Evolutionary conservation across 1,140 invertebrate species (phyloP), one percentile per base, ranked within the genome.

Genomic region (Glossosoma conforme): DNA sequence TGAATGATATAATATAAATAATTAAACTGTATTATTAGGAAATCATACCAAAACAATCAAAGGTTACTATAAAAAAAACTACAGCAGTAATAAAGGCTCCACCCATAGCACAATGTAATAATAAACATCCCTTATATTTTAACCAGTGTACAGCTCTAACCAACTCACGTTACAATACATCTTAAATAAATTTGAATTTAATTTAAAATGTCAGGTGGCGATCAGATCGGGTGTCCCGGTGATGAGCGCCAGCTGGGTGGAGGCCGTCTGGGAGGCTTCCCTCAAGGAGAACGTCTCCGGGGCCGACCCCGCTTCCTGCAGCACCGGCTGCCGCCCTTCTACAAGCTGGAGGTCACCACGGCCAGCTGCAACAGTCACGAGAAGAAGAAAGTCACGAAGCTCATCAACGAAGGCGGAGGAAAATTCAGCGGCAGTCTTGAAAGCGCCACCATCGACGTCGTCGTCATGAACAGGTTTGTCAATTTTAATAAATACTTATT

Each of bases 181-280:
- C n/a, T n/a, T n/a, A n/a, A n/a, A n/a, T n/a, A n/a, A n/a, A n/a
- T n/a, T n/a, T n/a, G n/a, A n/a, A n/a, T n/a, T n/a, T n/a, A n/a
- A n/a, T n/a, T n/a, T n/a, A n/a, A n/a, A n/a, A n/a, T n/a, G n/a
- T 20, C 65, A 87, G 84, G 82, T 84, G 67, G 90, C 91, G 30
- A 77, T 79, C 10, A 78, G 82, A 58, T 76, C 76, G 47, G 78
- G 78, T 2, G 81, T 89, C 56, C 81, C 84, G 22, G 75, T 94
- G 5, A 87, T 93, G 81, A 75, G 77, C n/a, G 72, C 79, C 9
- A 74, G 81, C 10, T 96, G 92, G 91, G 75, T 95, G 1, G 65
- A 83, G 44, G 78, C 79, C 4, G 82, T 92, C 1, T 95, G 91
- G 91, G 70, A 87, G 21, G 70, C 69, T 17, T 86, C 84, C 44